phyloP scores from a whole-genome alignment of 2,888 invertebrate genomes.

The Acanthosepion lycidas region DNA sequence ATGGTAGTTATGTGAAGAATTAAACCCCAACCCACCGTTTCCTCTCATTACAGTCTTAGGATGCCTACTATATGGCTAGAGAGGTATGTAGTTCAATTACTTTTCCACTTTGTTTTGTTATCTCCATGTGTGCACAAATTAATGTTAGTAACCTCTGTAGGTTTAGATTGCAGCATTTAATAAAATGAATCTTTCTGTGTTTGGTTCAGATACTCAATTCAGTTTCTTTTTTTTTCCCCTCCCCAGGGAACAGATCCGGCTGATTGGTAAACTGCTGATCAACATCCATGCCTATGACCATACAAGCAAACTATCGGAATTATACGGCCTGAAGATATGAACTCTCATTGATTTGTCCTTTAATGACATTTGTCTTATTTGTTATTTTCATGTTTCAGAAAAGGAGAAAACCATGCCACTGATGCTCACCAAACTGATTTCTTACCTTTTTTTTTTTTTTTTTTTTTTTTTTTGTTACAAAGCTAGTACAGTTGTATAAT shows the following conservation, averaged over 20 bases:
- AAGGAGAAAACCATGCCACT: background rate
- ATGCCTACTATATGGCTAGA: no score
- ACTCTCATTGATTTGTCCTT: background rate
- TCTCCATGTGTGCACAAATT: no score
- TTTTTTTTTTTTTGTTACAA: background rate
- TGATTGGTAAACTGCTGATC: slow-evolving; percentile 71
- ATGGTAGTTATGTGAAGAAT: no score
- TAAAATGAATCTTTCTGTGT: no score
- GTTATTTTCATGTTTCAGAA: background rate
- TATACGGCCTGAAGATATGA: slow-evolving; percentile 50
- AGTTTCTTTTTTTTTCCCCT: background rate
- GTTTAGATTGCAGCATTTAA: no score
- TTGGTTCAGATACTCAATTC: no score
- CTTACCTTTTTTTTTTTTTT: background rate
- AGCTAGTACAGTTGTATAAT: background rate
- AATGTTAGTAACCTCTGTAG: no score
- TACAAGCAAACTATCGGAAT: slow-evolving; percentile 65
- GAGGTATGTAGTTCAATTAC: no score
- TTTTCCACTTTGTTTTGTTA: no score
- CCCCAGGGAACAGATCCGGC: slow-evolving; percentile 72
- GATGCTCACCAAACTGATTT: background rate
- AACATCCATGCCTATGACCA: slow-evolving; percentile 72
- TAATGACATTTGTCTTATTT: background rate
- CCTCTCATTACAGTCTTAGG: no score
- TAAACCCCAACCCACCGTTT: no score